Evolutionary conservation across 1,140 invertebrate genomes (phyloP), one percentile per base, ranked within the genome.

Genomic region (Lepidurus apus): DNA sequence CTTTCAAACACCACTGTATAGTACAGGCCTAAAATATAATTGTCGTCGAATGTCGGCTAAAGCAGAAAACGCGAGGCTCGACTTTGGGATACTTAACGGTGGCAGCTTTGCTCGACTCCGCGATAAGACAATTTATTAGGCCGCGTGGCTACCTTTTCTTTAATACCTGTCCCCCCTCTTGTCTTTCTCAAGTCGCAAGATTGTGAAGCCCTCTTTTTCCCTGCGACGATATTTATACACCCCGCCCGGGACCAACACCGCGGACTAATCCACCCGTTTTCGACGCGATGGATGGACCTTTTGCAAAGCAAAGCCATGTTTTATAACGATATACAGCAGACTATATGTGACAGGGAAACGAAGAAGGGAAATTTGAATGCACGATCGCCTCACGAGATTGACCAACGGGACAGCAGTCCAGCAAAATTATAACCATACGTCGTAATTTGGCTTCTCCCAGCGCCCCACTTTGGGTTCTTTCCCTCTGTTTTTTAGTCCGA

Each of bases 61-160:
- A 65, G 5, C 53, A 65, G 53, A 13, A 65, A 65, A 65, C 34
- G 21, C 53, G 17, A 65, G 53, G 17, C 17, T 65, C 21, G 53
- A 65, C 17, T 21, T 65, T 21, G n/a, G 8, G 13, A 21, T 65
- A 65, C 17, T 65, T 65, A n/a, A 65, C 53, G 53, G n/a, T 65
- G 53, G 53, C 53, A 65, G 53, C 53, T 21, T 47, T 65, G 53
- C 53, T 65, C 53, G 53, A 65, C 53, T 21, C 53, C 53, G 53
- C 53, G 53, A 65, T 65, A 65, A 65, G 53, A 65, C 53, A 65
- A 65, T 65, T 65, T 65, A 65, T 65, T 65, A 65, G 53, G 13
- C 53, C 53, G 45, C 17, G 45, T 47, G 53, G 53, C 53, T 65
- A 65, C 53, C 53, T 65, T 65, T 21, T 4, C 34, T 34, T 21